Evolutionary conservation across 2,797 vertebrate species (phyloP).

Genomic region (Pangasius macronema): DNA sequence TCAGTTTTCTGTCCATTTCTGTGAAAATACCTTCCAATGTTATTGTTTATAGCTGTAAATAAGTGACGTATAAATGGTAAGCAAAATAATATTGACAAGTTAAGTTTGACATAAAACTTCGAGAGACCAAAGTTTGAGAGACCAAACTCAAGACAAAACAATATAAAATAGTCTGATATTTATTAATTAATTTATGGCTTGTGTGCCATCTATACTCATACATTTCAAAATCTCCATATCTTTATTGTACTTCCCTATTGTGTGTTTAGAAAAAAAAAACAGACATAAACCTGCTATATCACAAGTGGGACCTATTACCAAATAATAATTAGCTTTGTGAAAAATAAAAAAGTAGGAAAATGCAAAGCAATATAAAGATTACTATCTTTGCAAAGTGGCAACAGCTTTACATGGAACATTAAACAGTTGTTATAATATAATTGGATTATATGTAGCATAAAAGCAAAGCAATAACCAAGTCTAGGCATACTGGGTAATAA

Average conservation of each 20-base stretch:
- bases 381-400: background rate
- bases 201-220: background rate
- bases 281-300: background rate
- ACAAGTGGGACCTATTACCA: background rate
- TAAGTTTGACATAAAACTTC: background rate
- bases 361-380: background rate
- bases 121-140: background rate
- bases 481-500: background rate
- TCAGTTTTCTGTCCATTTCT: background rate
- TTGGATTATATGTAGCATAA: conserved; percentile 28
- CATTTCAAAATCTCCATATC: background rate
- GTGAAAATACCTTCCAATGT: background rate
- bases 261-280: background rate
- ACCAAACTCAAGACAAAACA: background rate
- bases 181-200: background rate
- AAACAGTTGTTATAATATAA: conserved; percentile 13
- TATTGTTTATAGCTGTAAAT: background rate
- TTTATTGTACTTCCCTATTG: background rate
- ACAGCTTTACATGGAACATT: conserved; percentile 12
- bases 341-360: background rate
- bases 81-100: background rate
- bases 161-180: background rate
- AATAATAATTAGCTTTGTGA: background rate
- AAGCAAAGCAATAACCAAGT: conserved; percentile 7
- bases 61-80: background rate